phyloP scores from a whole-genome alignment of 2,888 invertebrate genomes.

The Cinara cedri region DNA sequence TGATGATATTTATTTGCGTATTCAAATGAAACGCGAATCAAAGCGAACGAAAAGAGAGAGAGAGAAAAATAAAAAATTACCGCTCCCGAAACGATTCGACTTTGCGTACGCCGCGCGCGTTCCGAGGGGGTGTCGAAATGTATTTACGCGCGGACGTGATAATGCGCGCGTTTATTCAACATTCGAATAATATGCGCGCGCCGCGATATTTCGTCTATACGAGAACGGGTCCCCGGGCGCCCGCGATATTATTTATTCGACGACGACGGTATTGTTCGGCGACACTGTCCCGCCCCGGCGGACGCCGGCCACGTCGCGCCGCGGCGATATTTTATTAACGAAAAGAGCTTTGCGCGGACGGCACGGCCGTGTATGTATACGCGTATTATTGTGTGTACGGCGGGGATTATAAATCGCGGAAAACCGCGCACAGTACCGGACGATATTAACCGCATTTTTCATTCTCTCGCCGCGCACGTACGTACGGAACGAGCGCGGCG shows the following conservation, averaged over 20 bases:
- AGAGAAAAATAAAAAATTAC: no score
- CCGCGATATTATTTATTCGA: neutral
- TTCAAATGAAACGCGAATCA: slow-evolving; percentile 16
- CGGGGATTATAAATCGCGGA: slow-evolving; percentile 43
- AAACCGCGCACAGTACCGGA: slow-evolving; percentile 3
- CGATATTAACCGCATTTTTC: slow-evolving; percentile 51
- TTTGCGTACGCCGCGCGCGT: no score
- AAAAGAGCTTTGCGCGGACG: neutral
- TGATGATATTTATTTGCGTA: neutral
- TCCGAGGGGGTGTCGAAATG: neutral
- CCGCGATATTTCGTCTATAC: no score
- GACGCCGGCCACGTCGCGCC: neutral
- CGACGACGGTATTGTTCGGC: no score
- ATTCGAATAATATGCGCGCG: neutral
- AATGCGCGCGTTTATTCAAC: no score
- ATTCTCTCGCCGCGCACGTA: neutral
- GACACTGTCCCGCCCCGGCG: no score
- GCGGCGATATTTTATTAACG: slow-evolving; percentile 7
- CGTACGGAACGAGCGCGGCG: slow-evolving; percentile 3
- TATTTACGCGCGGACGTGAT: neutral
- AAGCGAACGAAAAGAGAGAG: no score
- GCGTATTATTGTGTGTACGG: no score
- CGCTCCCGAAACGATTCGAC: neutral
- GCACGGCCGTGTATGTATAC: neutral
- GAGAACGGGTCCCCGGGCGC: no score